A percentile compares a stretch with the other conserved stretches of the same genome.
Conservation (phyloP, 2,888 invertebrate genomes). For the Boloria selene region DNA sequence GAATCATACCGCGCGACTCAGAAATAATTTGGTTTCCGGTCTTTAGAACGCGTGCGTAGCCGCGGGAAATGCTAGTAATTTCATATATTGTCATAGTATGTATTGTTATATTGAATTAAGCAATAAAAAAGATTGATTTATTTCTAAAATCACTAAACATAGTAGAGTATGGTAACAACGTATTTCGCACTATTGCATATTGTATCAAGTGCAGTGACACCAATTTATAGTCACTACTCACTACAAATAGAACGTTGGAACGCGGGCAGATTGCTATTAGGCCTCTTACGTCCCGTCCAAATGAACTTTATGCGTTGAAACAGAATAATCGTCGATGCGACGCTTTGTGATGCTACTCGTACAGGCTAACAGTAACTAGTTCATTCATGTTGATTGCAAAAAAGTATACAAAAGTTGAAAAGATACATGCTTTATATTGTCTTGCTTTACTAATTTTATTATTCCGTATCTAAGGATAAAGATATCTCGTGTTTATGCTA, state of each 20-base stretch:
- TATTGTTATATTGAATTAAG: too few species aligned
- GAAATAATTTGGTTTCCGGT: too few species aligned
- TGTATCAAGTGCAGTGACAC: slow-evolving; percentile 36
- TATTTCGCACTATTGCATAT: slow-evolving; percentile 30
- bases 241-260: slow-evolving; percentile 39
- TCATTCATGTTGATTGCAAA: slow-evolving; percentile 12
- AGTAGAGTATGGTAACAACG: neutral
- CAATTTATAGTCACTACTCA: slow-evolving; percentile 44
- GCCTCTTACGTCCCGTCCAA: slow-evolving; percentile 43
- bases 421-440: too few species aligned
- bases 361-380: neutral
- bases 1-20: too few species aligned
- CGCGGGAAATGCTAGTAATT: too few species aligned
- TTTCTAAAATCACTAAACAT: too few species aligned
- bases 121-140: too few species aligned
- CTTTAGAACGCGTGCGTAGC: too few species aligned
- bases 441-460: too few species aligned
- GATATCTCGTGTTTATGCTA: too few species aligned
- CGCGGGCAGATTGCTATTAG: slow-evolving; percentile 48
- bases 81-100: too few species aligned
- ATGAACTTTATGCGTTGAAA: slow-evolving; percentile 49
- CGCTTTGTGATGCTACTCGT: slow-evolving; percentile 32
- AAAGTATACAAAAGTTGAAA: neutral
- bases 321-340: slow-evolving; percentile 43
- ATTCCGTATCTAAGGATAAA: too few species aligned